Conservation (phyloP, 2,888 invertebrate genomes). For the Latheticus oryzae region DNA sequence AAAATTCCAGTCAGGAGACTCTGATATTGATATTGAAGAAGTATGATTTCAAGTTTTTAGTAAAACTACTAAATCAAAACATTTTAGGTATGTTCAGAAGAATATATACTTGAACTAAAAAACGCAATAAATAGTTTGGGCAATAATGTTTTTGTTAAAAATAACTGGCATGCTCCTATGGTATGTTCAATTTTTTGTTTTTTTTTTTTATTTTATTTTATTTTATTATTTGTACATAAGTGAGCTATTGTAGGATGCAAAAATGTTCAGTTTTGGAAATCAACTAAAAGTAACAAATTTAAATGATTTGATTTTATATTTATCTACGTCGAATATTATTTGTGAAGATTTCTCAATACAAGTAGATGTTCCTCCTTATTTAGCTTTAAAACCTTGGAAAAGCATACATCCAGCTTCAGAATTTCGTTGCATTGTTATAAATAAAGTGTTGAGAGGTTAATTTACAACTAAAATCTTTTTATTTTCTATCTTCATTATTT, state of each 20-base stretch:
- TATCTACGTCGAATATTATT: slow-evolving; percentile 58
- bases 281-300: slow-evolving; percentile 57
- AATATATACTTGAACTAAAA: slow-evolving; percentile 51
- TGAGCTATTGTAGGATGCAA: slow-evolving; percentile 58
- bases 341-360: slow-evolving; percentile 58
- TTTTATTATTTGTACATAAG: background rate
- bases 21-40: slow-evolving; percentile 36
- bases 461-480: too few species aligned
- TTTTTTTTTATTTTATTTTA: slow-evolving; percentile 13
- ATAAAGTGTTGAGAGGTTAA: slow-evolving; percentile 59
- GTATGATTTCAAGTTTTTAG: slow-evolving; percentile 9
- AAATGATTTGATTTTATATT: slow-evolving; percentile 58
- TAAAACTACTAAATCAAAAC: background rate
- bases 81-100: slow-evolving; percentile 43
- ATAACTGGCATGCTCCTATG: slow-evolving; percentile 63
- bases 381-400: slow-evolving; percentile 60
- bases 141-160: slow-evolving; percentile 59
- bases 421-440: slow-evolving; percentile 62
- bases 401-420: slow-evolving; percentile 63
- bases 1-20: slow-evolving; percentile 47
- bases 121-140: slow-evolving; percentile 56
- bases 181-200: slow-evolving; percentile 37
- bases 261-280: slow-evolving; percentile 61
- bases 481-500: slow-evolving; percentile 22
- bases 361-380: slow-evolving; percentile 53